A percentile compares a stretch with the other conserved stretches of the same genome.
These are phyloP conservation scores for Griposia aprilina DNA, from an alignment of 2,888 invertebrate genomes.

Conservation along the genomic window DNA sequence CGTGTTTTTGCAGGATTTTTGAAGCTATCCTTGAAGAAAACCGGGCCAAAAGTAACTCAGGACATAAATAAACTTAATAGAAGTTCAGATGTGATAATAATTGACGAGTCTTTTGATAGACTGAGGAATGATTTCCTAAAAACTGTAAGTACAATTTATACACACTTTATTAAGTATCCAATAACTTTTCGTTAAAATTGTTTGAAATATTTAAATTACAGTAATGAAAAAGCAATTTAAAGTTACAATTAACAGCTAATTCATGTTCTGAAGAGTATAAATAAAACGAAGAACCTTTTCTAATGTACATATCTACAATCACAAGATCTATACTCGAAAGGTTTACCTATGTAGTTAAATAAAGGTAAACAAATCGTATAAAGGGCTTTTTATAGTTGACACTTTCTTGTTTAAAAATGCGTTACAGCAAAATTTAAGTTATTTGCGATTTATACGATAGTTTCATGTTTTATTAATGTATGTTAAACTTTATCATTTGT, in stretches of 20 bases:
- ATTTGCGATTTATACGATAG: no score
- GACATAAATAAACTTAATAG: conserved; percentile 73
- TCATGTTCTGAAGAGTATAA: neutral
- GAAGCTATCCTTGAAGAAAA: conserved; percentile 85
- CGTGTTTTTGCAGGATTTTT: conserved; percentile 77
- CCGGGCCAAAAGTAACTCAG: conserved; percentile 71
- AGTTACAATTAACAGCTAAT: neutral
- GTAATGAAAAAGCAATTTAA: neutral
- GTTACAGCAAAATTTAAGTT: no score
- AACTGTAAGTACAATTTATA: conserved; percentile 74
- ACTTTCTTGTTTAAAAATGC: no score
- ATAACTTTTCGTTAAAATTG: no score
- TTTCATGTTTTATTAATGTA: no score
- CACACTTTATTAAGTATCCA: neutral
- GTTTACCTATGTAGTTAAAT: no score
- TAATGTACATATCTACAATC: neutral
- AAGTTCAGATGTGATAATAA: conserved; percentile 80
- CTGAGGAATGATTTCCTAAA: conserved; percentile 75
- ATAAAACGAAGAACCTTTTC: neutral
- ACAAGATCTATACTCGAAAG: no score
- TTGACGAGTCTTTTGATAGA: conserved; percentile 86
- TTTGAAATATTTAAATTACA: neutral
- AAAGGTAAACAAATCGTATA: no score
- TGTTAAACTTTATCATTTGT: no score
- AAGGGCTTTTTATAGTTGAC: no score